Evolutionary conservation across 2,888 invertebrate species (phyloP).

Genomic region (Sacculina carcini): DNA sequence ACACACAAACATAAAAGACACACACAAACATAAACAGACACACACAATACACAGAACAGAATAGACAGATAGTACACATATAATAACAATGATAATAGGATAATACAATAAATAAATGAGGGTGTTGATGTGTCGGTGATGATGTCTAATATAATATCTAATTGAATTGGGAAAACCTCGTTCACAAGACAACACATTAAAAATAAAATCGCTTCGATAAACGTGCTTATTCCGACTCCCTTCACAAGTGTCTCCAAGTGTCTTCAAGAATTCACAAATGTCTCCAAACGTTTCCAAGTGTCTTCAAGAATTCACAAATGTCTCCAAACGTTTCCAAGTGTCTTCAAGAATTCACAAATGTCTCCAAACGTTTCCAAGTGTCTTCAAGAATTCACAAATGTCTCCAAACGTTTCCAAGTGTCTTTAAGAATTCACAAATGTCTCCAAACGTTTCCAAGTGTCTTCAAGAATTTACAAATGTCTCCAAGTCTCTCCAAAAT

Average conservation of each 20-base stretch:
- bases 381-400: too few species aligned
- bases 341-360: background rate
- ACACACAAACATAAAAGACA: too few species aligned
- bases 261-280: background rate
- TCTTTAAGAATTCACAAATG: background rate
- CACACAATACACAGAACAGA: background rate
- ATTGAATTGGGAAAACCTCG: too few species aligned
- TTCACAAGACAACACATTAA: too few species aligned
- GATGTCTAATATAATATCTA: too few species aligned
- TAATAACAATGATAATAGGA: too few species aligned
- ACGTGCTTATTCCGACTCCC: too few species aligned
- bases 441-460: background rate
- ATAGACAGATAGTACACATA: background rate
- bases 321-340: background rate
- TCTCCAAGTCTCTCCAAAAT: too few species aligned
- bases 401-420: background rate
- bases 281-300: background rate
- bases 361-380: background rate
- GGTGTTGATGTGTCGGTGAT: too few species aligned
- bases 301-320: background rate
- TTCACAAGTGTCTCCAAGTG: background rate
- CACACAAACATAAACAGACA: too few species aligned
- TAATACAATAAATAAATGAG: too few species aligned
- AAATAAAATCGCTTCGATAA: too few species aligned
- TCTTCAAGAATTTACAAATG: background rate